phyloP scores from a whole-genome alignment of 2,888 invertebrate genomes.

The Xylota segnis region DNA sequence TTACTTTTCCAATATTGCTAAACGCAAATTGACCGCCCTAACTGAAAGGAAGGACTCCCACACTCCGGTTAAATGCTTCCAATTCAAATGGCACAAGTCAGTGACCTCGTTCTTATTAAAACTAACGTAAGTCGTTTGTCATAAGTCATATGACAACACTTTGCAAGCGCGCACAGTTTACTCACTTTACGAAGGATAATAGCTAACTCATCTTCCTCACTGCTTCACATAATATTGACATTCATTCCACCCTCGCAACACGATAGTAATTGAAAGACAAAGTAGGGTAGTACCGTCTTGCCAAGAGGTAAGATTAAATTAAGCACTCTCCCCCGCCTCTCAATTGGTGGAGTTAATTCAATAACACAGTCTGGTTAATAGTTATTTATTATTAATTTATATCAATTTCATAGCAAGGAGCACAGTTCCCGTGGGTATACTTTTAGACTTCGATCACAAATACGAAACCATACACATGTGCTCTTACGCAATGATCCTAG shows the following conservation, averaged over 20 bases:
- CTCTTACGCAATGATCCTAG: slow-evolving; percentile 7
- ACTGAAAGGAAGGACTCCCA: no score
- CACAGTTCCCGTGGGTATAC: not conserved
- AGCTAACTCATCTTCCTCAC: not conserved
- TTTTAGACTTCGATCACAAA: not conserved
- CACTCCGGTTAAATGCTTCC: no score
- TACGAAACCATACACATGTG: not conserved
- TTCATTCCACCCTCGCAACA: slow-evolving; percentile 10
- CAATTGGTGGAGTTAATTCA: slow-evolving; percentile 37
- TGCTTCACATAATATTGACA: slow-evolving; percentile 15
- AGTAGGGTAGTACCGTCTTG: slow-evolving; percentile 9
- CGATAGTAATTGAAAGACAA: slow-evolving; percentile 49
- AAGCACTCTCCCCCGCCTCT: slow-evolving; percentile 29
- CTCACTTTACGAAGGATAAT: not conserved
- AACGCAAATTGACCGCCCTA: no score
- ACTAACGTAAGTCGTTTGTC: no score
- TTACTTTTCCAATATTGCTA: no score
- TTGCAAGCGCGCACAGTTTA: not conserved
- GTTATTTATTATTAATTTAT: slow-evolving; percentile 61
- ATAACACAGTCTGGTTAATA: slow-evolving; percentile 43
- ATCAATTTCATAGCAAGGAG: slow-evolving; percentile 30
- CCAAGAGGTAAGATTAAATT: slow-evolving; percentile 42
- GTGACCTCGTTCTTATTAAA: no score
- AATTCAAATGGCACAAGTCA: no score
- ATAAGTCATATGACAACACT: not conserved